phyloP scores from a whole-genome alignment of 2,888 invertebrate genomes.

The Pollenia amentaria region DNA sequence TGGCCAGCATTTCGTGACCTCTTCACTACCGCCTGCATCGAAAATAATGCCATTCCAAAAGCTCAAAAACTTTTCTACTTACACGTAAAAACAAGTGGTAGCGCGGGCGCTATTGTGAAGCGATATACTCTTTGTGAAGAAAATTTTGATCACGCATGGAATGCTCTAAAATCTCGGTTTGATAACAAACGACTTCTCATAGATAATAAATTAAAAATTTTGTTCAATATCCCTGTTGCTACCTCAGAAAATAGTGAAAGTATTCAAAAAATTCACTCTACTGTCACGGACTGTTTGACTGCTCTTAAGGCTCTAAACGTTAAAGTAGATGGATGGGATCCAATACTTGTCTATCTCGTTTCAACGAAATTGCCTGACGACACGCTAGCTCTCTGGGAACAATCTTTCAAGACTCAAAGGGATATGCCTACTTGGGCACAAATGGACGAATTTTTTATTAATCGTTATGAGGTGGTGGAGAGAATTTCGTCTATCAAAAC shows the following conservation, averaged over 20 bases:
- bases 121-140: slow-evolving; percentile 28
- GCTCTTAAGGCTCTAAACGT: too few relatives aligned
- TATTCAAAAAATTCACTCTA: too few relatives aligned
- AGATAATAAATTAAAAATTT: too few relatives aligned
- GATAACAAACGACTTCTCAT: too few relatives aligned
- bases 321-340: too few relatives aligned
- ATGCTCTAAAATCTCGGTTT: slow-evolving; percentile 21
- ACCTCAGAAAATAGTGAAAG: too few relatives aligned
- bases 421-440: neutral
- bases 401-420: neutral
- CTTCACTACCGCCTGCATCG: too few relatives aligned
- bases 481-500: neutral
- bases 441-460: slow-evolving; percentile 11
- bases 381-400: slow-evolving; percentile 2
- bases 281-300: too few relatives aligned
- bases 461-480: neutral
- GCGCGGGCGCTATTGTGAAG: slow-evolving; percentile 7
- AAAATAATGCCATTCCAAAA: too few relatives aligned
- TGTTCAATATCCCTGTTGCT: too few relatives aligned
- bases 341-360: slow-evolving; percentile 1
- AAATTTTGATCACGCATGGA: slow-evolving; percentile 24
- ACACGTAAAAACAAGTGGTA: slow-evolving; percentile 32
- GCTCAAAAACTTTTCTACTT: too few relatives aligned
- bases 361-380: slow-evolving; percentile 9
- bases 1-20: too few relatives aligned